Evolutionary conservation across 2,888 invertebrate species (phyloP).

Genomic region (Thyatira batis): DNA sequence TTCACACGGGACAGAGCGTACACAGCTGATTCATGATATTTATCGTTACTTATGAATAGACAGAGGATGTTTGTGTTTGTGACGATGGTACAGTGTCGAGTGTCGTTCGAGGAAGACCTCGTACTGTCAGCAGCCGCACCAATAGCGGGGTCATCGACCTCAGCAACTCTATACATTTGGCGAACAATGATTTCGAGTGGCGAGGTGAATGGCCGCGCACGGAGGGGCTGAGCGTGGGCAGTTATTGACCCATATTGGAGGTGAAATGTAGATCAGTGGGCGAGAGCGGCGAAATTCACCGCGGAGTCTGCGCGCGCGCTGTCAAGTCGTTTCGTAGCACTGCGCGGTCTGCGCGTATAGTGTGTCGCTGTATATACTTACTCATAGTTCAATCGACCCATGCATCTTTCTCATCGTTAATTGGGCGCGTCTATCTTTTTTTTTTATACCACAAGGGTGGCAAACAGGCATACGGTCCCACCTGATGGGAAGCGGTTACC

Average conservation of each 20-base stretch:
- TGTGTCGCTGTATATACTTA: not conserved
- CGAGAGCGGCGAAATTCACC: conserved; percentile 80
- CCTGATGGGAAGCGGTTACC: no score
- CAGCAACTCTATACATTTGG: conserved; percentile 77
- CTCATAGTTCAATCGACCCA: no score
- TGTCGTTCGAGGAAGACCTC: conserved; percentile 73
- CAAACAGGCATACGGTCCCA: no score
- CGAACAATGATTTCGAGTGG: conserved; percentile 82
- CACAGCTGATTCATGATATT: conserved; percentile 27
- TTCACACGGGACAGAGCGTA: conserved; percentile 9
- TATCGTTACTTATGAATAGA: conserved; percentile 32
- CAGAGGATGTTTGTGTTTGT: conserved; percentile 69
- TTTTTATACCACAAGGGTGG: no score
- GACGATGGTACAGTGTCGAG: conserved; percentile 64
- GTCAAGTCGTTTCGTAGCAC: not conserved
- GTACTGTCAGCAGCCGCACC: conserved; percentile 64
- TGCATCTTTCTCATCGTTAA: no score
- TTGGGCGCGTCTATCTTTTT: no score
- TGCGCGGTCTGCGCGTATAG: not conserved
- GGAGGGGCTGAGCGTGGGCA: conserved; percentile 81
- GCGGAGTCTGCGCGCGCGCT: conserved; percentile 53
- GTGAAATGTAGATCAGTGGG: conserved; percentile 84
- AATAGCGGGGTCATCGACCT: conserved; percentile 67
- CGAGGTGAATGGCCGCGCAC: conserved; percentile 79
- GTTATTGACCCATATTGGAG: conserved; percentile 82